Conservation (phyloP, 2,113 vertebrate genomes). For the Ivindomyrus marchei region DNA sequence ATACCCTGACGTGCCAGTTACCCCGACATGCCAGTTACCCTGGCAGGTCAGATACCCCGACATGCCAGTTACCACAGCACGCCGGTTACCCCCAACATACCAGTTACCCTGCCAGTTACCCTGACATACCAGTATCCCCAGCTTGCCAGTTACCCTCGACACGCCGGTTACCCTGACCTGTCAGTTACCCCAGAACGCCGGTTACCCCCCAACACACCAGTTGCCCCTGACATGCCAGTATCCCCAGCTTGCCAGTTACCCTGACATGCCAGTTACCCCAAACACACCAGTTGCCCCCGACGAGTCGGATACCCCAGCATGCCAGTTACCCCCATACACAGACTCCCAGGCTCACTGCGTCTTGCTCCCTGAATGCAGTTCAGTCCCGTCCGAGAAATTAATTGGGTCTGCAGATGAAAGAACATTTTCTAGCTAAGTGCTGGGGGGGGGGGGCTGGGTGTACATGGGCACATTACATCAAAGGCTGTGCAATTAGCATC, state of each 20-base stretch:
- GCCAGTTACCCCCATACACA: neutral
- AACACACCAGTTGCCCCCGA: no score
- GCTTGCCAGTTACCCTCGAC: no score
- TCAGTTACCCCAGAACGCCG: no score
- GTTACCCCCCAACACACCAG: neutral
- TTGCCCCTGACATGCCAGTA: no score
- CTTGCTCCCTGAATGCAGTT: conserved; percentile 36
- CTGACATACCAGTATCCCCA: no score
- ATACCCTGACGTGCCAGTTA: neutral
- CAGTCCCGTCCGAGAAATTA: conserved; percentile 35
- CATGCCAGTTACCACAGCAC: no score
- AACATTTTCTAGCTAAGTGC: conserved; percentile 40
- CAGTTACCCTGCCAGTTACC: no score
- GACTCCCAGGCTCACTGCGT: neutral
- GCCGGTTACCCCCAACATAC: neutral
- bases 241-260: no score
- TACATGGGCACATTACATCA: conserved; percentile 39
- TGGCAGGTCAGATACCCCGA: no score
- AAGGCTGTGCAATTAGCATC: conserved; percentile 37
- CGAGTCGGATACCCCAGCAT: neutral
- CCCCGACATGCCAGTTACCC: no score
- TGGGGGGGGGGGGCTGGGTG: conserved; percentile 36
- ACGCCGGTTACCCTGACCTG: neutral
- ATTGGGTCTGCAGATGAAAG: conserved; percentile 48
- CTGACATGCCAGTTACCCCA: no score